Evolutionary conservation across 1,140 invertebrate species (phyloP).

Genomic region (Frieseomelitta varia): DNA sequence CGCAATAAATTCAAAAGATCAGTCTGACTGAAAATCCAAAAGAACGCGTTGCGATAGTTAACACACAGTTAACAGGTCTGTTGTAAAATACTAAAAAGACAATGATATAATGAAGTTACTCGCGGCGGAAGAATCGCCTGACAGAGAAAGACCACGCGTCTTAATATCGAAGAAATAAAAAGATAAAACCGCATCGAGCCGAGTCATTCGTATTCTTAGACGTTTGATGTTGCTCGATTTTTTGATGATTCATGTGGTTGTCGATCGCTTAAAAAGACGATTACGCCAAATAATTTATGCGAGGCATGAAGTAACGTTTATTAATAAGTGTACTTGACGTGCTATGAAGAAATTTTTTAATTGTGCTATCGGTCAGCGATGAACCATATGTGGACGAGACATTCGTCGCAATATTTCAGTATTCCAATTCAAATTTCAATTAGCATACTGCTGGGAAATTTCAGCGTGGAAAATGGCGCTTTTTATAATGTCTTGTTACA

Average conservation of each 20-base stretch:
- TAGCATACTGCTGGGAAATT: too few relatives aligned
- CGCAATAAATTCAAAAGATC: not conserved
- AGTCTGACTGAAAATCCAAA: not conserved
- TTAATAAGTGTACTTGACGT: slow-evolving; percentile 44
- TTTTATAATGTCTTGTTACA: too few relatives aligned
- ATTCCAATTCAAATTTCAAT: not conserved
- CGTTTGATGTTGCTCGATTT: slow-evolving; percentile 26
- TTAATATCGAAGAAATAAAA: not conserved
- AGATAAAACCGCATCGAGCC: not conserved
- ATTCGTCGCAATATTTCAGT: not conserved
- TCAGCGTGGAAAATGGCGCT: too few relatives aligned
- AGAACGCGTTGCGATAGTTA: not conserved
- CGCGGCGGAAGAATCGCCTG: not conserved
- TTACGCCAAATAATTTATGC: slow-evolving; percentile 44
- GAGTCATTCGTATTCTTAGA: slow-evolving; percentile 38
- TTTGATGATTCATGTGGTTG: slow-evolving; percentile 38
- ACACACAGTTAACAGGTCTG: not conserved
- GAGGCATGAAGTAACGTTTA: slow-evolving; percentile 43
- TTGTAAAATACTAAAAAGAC: not conserved
- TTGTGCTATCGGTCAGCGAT: not conserved
- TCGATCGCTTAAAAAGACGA: slow-evolving; percentile 37
- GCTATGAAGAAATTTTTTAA: slow-evolving; percentile 40
- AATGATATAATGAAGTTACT: not conserved
- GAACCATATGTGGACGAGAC: not conserved
- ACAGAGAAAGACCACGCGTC: not conserved